Conservation (phyloP, 2,113 vertebrate genomes). For the Cryptomyrus ogoouensis region DNA sequence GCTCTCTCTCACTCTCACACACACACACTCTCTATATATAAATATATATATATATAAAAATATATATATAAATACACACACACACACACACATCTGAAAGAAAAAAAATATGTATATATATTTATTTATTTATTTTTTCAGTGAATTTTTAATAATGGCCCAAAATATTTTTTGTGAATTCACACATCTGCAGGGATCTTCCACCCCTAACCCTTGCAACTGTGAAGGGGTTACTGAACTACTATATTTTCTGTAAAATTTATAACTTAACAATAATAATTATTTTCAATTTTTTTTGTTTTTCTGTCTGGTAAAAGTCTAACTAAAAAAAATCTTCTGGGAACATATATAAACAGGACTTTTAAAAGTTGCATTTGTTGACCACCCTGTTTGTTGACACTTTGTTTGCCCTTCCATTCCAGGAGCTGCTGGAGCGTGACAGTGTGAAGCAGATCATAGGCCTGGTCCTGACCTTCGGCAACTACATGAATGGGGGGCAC, state of each 20-base stretch:
- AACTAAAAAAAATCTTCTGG: background rate
- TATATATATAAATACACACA: too few relatives aligned
- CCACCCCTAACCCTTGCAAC: background rate
- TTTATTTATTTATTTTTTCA: too few relatives aligned
- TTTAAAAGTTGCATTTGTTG: background rate
- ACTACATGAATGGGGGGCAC: conserved; percentile 95
- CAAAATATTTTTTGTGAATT: too few relatives aligned
- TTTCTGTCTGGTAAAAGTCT: background rate
- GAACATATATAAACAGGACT: background rate
- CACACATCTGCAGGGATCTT: background rate
- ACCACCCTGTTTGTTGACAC: too few relatives aligned
- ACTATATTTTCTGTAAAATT: background rate
- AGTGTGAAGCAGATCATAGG: conserved; percentile 79
- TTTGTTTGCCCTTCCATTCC: conserved; percentile 22
- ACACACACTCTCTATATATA: too few relatives aligned
- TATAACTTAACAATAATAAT: too few relatives aligned
- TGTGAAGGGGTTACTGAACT: background rate
- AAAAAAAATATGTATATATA: too few relatives aligned
- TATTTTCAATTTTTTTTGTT: background rate
- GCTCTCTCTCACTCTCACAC: too few relatives aligned
- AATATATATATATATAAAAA: too few relatives aligned
- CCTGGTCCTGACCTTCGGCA: conserved; percentile 88
- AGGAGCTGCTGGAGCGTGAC: conserved; percentile 71
- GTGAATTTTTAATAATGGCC: too few relatives aligned
- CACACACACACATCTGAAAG: too few relatives aligned